A percentile compares a stretch with the other conserved stretches of the same genome.
phyloP scores from a whole-genome alignment of 1,140 invertebrate genomes.

The Aphelinus atriplicis region DNA sequence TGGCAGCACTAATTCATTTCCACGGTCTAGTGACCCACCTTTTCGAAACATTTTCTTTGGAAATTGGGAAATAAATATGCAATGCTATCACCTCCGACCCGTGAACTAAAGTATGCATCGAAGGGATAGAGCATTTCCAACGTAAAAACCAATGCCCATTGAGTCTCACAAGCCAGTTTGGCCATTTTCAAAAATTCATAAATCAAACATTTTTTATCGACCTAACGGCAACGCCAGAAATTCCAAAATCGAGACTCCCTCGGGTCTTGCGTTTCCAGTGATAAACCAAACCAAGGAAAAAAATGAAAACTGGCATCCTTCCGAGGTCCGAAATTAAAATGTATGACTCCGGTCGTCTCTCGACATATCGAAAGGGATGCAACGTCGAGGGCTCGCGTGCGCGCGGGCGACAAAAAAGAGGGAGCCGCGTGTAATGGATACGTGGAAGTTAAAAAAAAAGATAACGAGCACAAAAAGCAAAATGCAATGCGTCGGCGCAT shows the following conservation, averaged over 20 bases:
- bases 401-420: conserved; percentile 18
- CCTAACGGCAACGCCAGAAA: neutral
- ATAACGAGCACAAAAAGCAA: conserved; percentile 34
- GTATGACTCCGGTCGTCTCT: conserved; percentile 17
- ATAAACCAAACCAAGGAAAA: neutral
- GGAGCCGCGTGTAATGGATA: conserved; percentile 1
- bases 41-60: too few species aligned
- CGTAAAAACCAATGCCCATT: too few species aligned
- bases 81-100: too few species aligned
- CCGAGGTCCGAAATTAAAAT: conserved; percentile 33
- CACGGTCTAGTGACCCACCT: too few species aligned
- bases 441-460: neutral
- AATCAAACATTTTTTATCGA: conserved; percentile 6
- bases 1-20: too few species aligned
- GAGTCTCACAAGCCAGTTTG: too few species aligned
- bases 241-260: neutral
- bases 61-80: too few species aligned
- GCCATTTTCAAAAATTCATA: neutral
- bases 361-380: conserved; percentile 9
- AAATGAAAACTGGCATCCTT: conserved; percentile 18
- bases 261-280: neutral
- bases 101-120: too few species aligned
- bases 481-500: conserved; percentile 28
- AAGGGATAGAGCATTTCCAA: too few species aligned
- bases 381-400: neutral